Evolutionary conservation across 2,888 invertebrate species (phyloP).

Genomic region (Caenorhabditis wallacei): DNA sequence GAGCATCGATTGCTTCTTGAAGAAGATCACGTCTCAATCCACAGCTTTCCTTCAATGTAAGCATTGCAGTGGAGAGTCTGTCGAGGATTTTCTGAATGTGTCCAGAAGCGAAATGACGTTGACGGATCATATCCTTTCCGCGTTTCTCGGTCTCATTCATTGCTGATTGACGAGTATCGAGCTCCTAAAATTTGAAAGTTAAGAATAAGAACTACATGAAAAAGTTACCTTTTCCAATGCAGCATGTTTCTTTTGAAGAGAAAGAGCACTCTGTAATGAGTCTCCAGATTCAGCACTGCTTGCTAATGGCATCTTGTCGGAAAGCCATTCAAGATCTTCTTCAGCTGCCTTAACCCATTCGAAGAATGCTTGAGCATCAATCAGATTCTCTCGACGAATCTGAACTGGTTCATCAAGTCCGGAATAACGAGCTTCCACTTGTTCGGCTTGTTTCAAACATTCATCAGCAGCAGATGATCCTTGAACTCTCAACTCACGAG

Average conservation of each 20-base stretch:
- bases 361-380: slow-evolving; percentile 92
- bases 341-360: slow-evolving; percentile 94
- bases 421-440: slow-evolving; percentile 86
- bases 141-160: slow-evolving; percentile 72
- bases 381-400: slow-evolving; percentile 89
- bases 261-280: slow-evolving; percentile 88
- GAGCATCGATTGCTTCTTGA: slow-evolving; percentile 86
- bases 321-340: slow-evolving; percentile 94
- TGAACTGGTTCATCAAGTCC: slow-evolving; percentile 85
- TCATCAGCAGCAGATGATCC: slow-evolving; percentile 67
- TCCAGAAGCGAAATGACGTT: slow-evolving; percentile 90
- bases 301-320: slow-evolving; percentile 92
- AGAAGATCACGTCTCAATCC: slow-evolving; percentile 68
- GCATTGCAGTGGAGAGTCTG: slow-evolving; percentile 76
- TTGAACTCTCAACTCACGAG: slow-evolving; percentile 84
- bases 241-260: slow-evolving; percentile 94
- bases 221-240: slow-evolving; percentile 92
- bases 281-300: slow-evolving; percentile 96
- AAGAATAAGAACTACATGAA: neutral
- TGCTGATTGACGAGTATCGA: slow-evolving; percentile 75
- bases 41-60: slow-evolving; percentile 65
- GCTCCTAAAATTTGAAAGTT: slow-evolving; percentile 62
- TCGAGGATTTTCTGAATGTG: slow-evolving; percentile 88
- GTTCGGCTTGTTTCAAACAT: slow-evolving; percentile 87
- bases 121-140: slow-evolving; percentile 76